Evolutionary conservation across 2,888 invertebrate genomes (phyloP).

Genomic region (Heliconius aoede): DNA sequence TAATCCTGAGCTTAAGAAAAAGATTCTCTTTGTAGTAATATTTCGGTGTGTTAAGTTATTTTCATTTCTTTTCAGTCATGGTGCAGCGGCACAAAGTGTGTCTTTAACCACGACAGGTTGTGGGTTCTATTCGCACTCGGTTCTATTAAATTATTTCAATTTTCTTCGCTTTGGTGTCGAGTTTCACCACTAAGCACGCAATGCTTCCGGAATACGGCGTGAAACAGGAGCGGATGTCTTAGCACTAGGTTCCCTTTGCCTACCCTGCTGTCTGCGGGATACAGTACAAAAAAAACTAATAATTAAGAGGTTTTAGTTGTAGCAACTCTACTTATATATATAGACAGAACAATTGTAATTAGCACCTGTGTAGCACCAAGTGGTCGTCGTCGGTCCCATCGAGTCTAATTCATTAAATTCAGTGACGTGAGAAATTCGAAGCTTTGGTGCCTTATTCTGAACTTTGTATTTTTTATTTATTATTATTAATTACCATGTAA

Average conservation of each 20-base stretch:
- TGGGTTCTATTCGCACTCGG: no score
- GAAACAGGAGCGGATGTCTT: no score
- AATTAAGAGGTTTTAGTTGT: background rate
- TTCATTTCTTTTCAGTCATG: background rate
- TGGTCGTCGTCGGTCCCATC: slow-evolving; percentile 40
- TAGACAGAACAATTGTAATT: slow-evolving; percentile 38
- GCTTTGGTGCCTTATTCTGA: slow-evolving; percentile 55
- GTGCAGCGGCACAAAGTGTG: no score
- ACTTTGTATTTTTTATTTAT: background rate
- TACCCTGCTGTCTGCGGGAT: no score
- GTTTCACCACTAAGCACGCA: no score
- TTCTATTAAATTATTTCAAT: no score
- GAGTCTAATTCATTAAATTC: slow-evolving; percentile 61
- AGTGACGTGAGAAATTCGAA: slow-evolving; percentile 62
- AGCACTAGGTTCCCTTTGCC: no score
- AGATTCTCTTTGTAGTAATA: background rate
- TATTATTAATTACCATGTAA: no score
- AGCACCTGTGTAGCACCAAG: slow-evolving; percentile 54
- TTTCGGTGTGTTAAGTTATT: background rate
- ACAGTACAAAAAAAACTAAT: background rate
- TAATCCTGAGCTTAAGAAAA: slow-evolving; percentile 24
- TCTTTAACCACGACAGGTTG: no score
- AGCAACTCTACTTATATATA: background rate
- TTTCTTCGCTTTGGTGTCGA: no score
- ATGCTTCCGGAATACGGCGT: no score